These are phyloP conservation scores for Semnornis frantzii DNA, from an alignment of 2,113 vertebrate genomes.

Conservation along the genomic window DNA sequence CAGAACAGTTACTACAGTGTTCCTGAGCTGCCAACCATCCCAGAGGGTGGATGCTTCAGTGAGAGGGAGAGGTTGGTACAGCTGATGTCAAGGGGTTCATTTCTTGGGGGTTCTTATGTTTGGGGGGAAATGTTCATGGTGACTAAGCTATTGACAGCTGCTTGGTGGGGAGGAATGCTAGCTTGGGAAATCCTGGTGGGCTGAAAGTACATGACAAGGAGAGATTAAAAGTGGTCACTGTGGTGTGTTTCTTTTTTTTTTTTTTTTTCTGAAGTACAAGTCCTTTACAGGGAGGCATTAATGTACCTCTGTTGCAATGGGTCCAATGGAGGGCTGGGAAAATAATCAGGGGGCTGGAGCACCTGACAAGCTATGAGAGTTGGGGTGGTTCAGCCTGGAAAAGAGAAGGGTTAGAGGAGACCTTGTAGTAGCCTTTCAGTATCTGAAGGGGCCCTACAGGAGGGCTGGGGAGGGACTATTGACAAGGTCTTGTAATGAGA, in stretches of 20 bases:
- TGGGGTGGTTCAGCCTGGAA: no score
- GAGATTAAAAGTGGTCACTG: no score
- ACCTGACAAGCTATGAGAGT: no score
- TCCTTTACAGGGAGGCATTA: background rate
- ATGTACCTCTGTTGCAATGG: no score
- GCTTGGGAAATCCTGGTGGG: background rate
- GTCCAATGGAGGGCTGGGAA: no score
- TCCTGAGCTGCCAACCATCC: slow-evolving; percentile 94
- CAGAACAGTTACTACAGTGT: slow-evolving; percentile 90
- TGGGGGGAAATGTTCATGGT: background rate
- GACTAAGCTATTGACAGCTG: background rate
- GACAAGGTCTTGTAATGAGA: no score
- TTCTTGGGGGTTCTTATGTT: background rate
- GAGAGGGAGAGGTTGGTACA: slow-evolving; percentile 85
- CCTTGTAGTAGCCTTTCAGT: no score
- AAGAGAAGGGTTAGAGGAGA: no score
- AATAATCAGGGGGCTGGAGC: no score
- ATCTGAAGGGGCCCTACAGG: no score
- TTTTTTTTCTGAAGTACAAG: background rate
- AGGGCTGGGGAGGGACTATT: no score
- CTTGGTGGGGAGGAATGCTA: background rate
- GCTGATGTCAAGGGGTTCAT: rapidly evolving
- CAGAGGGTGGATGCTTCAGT: slow-evolving; percentile 85
- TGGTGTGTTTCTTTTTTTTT: no score
- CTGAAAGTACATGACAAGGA: background rate